Conservation (phyloP, 2,797 vertebrate species). For the Sebastiscus tertius region DNA sequence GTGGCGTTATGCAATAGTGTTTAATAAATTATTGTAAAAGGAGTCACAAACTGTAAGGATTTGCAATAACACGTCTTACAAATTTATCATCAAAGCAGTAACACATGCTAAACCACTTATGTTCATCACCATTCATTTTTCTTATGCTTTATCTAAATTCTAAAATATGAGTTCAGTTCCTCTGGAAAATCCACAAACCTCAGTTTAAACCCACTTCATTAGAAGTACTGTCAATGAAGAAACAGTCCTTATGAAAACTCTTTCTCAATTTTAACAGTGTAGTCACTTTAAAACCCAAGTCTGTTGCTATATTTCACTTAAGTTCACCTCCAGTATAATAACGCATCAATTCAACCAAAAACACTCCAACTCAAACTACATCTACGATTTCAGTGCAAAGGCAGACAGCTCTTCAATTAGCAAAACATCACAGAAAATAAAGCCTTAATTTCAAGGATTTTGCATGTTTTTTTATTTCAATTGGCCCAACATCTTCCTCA, state of each 20-base stretch:
- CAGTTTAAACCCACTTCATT: not conserved
- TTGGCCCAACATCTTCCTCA: not conserved
- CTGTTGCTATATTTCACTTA: not conserved
- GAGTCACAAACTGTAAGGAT: not conserved
- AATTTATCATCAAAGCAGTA: not conserved
- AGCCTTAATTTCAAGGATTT: not conserved
- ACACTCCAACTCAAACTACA: not conserved
- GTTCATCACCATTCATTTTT: not conserved
- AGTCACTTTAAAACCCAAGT: not conserved
- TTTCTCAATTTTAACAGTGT: not conserved
- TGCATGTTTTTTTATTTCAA: not conserved
- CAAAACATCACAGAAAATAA: conserved; percentile 1
- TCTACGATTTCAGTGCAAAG: not conserved
- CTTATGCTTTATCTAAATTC: not conserved
- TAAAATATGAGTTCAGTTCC: not conserved
- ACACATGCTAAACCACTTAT: not conserved
- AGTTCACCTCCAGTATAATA: not conserved
- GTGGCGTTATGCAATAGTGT: not conserved
- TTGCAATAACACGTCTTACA: not conserved
- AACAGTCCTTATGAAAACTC: not conserved
- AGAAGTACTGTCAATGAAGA: not conserved
- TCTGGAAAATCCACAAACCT: not conserved
- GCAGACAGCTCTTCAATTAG: not conserved
- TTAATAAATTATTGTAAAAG: not conserved
- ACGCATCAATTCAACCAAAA: not conserved